phyloP scores from a whole-genome alignment of 2,797 vertebrate genomes.

The Sphaeramia orbicularis region DNA sequence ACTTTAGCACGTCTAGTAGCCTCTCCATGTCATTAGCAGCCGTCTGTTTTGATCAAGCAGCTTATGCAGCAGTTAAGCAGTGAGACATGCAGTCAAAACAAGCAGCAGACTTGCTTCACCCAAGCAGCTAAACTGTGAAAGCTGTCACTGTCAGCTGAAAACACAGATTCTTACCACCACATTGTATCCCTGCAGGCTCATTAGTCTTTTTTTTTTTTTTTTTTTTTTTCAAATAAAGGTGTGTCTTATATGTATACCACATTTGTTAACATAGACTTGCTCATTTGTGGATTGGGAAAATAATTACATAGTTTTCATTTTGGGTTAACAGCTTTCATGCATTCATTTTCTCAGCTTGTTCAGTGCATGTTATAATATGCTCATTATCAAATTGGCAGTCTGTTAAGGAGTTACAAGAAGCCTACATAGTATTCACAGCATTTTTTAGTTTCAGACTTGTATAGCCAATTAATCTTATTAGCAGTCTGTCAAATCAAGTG shows the following conservation, averaged over 20 bases:
- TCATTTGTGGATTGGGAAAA: not conserved
- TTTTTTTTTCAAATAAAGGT: not conserved
- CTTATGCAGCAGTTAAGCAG: constrained; percentile 30
- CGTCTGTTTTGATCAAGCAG: constrained; percentile 56
- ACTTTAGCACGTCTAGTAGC: constrained; percentile 38
- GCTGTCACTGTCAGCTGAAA: constrained; percentile 14
- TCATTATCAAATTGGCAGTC: not conserved
- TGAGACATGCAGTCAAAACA: constrained; percentile 53
- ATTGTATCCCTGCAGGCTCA: not conserved
- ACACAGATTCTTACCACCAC: constrained; percentile 1
- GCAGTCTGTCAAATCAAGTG: no score
- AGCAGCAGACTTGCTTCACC: constrained; percentile 22
- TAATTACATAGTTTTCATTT: not conserved
- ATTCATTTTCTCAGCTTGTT: not conserved
- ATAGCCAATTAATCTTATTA: not conserved
- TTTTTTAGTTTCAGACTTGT: constrained; percentile 8
- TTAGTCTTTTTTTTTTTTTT: not conserved
- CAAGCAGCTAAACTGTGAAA: constrained; percentile 31
- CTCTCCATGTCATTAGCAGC: constrained; percentile 60
- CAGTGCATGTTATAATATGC: not conserved
- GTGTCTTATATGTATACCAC: no score
- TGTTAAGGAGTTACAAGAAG: not conserved
- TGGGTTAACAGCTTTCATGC: not conserved
- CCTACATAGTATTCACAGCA: not conserved
- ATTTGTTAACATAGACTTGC: not conserved